Conservation (phyloP, 2,797 vertebrate species). For the Paratrypauchen microcephalus region DNA sequence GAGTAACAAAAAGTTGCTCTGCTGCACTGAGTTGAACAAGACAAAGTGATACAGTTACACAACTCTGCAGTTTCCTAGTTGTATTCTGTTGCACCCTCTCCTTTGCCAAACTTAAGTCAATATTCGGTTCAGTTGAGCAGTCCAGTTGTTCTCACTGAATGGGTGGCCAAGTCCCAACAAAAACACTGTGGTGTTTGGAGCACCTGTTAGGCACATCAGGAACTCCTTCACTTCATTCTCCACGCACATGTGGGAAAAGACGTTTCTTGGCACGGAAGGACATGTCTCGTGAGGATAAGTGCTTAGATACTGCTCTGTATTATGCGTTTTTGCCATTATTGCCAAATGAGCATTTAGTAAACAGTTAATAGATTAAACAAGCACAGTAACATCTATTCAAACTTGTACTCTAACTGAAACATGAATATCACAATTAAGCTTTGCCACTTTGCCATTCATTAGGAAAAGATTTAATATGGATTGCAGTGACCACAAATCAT, state of each 20-base stretch:
- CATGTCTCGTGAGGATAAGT: conserved; percentile 23
- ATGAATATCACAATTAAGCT: conserved; percentile 7
- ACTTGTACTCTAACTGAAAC: conserved; percentile 2
- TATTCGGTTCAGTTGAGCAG: conserved; percentile 32
- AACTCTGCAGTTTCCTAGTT: conserved; percentile 25
- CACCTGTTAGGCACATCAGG: conserved; percentile 68
- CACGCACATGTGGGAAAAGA: conserved; percentile 48
- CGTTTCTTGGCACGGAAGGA: conserved; percentile 36
- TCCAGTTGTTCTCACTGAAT: conserved; percentile 55
- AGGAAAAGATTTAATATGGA: conserved; percentile 11
- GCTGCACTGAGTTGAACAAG: conserved; percentile 25
- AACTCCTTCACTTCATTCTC: conserved; percentile 36
- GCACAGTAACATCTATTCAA: conserved; percentile 18
- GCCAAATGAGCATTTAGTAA: conserved; percentile 1
- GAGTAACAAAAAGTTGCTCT: too few species aligned
- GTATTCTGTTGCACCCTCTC: conserved; percentile 42
- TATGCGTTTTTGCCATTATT: conserved; percentile 10
- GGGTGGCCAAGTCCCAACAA: conserved; percentile 43
- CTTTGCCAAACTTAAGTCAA: conserved; percentile 31
- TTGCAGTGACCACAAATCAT: conserved; percentile 21
- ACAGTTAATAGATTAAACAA: conserved; percentile 10
- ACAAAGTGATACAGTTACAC: not conserved
- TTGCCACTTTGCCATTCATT: conserved; percentile 13
- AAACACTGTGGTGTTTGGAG: conserved; percentile 23
- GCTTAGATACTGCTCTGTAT: conserved; percentile 3